Evolutionary conservation across 2,113 vertebrate genomes (phyloP).

Genomic region (Limnothrissa miodon): DNA sequence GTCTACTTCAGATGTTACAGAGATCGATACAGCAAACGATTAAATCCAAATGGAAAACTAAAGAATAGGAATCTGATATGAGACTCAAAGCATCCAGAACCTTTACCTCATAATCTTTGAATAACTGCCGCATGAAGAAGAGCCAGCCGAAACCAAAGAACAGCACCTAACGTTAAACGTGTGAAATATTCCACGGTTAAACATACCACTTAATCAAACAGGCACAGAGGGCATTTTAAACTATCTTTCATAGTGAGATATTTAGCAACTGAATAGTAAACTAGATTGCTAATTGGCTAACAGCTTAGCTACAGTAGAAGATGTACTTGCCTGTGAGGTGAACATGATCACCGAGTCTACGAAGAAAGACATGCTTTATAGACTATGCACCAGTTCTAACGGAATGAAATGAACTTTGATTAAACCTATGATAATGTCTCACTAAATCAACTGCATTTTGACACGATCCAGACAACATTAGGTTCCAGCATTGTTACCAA

Average conservation of each 20-base stretch:
- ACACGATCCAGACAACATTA: background rate
- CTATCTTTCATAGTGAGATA: no score
- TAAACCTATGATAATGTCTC: conserved; percentile 3
- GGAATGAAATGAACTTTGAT: background rate
- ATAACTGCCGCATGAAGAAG: conserved; percentile 94
- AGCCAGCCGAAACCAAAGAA: conserved; percentile 99
- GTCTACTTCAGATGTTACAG: background rate
- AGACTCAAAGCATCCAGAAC: background rate
- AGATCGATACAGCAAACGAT: background rate
- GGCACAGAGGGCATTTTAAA: no score
- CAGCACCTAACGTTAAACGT: conserved; percentile 81
- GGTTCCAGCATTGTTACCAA: background rate
- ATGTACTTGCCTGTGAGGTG: conserved; percentile 83
- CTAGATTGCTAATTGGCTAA: background rate
- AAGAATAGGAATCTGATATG: background rate
- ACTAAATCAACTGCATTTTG: background rate
- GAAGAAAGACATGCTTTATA: conserved; percentile 83
- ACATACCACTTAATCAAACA: no score
- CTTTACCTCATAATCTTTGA: conserved; percentile 98
- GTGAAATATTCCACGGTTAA: background rate
- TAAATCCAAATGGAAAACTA: no score
- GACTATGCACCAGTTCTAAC: background rate
- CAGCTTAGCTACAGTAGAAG: background rate
- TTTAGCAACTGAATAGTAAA: background rate
- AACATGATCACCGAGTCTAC: conserved; percentile 93